Evolutionary conservation across 2,113 vertebrate species (phyloP), one percentile per base, ranked within the genome.

Genomic region (Ursus arctos): DNA sequence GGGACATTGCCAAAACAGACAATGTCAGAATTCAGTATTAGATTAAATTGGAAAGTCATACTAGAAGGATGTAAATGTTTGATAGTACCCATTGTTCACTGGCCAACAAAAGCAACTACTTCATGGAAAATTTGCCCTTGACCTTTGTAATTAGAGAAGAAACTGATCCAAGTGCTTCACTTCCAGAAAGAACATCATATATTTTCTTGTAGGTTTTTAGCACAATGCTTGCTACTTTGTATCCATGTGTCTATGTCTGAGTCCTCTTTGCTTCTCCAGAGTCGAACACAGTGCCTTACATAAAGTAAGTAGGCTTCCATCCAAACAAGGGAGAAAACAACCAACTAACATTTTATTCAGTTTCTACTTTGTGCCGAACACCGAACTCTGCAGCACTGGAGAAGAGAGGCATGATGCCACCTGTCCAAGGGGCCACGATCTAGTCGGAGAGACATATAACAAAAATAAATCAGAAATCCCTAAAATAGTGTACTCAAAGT

Each of bases 101-200:
- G 55, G 74, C 88, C 76, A 88, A 87, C 6, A 74, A 94, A 90
- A 95, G 74, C 55, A 84, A 84, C 51, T 4, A 13, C 83, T 47
- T 79, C 94, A 90, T 82, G 95, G 94, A 96, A 96, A 97, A 97
- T 71, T 26, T 71, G 76, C 76, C 51, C 69, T 81, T 95, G 87
- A 97, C 80, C 51, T 96, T 88, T 91, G 94, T 88, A 97, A 96
- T 88, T 87, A 81, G 97, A 98, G 96, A 98, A 91, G 96, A 96
- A 97, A 93, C 31, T 15, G 92, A 86, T 74, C 3, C 84, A 90
- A 84, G 63, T 55, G 24, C 47, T 90, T 92, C 69, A 40, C 4
- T 69, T 95, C 21, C 63, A 69, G 51, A 0, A 89, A 97, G 92
- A 93, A 4, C 65, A 87, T 57, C 31, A 74, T 12, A 43, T 28